Conservation (phyloP, 2,888 invertebrate genomes). For the Tipula lateralis region DNA sequence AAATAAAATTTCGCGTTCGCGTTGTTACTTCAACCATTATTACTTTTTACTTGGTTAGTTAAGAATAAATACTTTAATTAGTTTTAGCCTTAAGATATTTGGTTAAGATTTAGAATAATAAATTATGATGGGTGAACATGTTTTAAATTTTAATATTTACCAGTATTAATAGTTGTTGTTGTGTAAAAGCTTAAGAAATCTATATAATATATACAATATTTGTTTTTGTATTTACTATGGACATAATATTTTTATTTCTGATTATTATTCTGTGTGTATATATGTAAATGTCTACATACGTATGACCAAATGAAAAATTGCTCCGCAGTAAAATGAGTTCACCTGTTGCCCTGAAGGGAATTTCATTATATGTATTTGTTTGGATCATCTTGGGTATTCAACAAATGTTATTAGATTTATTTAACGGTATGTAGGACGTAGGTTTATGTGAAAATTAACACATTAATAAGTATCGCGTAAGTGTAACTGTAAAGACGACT, state of each 20-base stretch:
- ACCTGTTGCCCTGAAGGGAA: conserved; percentile 29
- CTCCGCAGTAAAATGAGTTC: neutral
- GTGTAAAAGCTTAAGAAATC: neutral
- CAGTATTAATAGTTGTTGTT: neutral
- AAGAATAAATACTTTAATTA: neutral
- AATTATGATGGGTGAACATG: neutral
- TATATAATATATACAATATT: neutral
- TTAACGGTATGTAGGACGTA: neutral
- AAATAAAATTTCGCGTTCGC: neutral
- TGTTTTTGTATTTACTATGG: neutral
- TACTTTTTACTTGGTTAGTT: neutral
- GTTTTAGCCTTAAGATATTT: neutral
- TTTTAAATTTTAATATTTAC: neutral
- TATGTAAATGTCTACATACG: neutral
- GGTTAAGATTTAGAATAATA: neutral
- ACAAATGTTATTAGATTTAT: neutral
- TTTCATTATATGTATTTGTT: neutral
- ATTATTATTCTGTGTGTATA: neutral
- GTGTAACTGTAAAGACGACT: too few relatives aligned
- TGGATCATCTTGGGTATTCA: neutral
- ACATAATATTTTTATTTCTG: neutral
- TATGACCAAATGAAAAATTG: neutral
- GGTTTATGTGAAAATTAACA: neutral
- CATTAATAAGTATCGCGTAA: neutral
- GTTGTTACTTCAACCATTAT: neutral